Percentiles rank a stretch among this genome's conserved stretches.
Conservation (phyloP, 92 coral and sea anemone genomes). For the Plumapathes pennacea region DNA sequence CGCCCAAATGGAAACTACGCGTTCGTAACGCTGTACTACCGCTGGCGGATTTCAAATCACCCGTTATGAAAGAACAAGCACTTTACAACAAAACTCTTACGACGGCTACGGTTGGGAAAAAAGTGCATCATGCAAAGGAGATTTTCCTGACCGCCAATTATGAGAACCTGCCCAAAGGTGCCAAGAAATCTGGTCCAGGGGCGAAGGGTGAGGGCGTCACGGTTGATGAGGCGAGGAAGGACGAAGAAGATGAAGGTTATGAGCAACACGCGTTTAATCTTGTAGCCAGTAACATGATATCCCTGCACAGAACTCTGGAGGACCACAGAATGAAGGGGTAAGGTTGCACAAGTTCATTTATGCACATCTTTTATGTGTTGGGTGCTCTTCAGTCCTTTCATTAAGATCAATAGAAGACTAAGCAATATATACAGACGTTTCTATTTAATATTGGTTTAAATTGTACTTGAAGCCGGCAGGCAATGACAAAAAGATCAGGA, state of each 20-base stretch:
- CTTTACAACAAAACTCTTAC: not conserved
- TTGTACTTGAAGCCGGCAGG: no score
- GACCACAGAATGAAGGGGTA: constrained; percentile 73
- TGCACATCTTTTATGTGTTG: not conserved
- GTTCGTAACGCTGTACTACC: constrained; percentile 4
- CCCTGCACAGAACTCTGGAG: constrained; percentile 67
- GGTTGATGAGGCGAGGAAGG: constrained; percentile 48
- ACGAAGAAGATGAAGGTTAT: constrained; percentile 71
- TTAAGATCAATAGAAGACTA: no score
- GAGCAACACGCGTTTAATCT: constrained; percentile 78
- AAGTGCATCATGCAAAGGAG: no score
- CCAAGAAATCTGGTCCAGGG: constrained; percentile 70
- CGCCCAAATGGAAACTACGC: constrained; percentile 60
- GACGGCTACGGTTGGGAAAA: constrained; percentile 3
- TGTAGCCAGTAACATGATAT: constrained; percentile 83
- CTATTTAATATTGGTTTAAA: no score
- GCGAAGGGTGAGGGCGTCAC: constrained; percentile 78
- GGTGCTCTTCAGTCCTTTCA: no score
- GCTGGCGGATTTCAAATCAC: constrained; percentile 3
- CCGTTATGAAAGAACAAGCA: not conserved
- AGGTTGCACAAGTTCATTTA: constrained; percentile 15
- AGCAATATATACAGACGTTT: no score
- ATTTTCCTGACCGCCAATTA: constrained; percentile 59
- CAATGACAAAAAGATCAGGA: no score
- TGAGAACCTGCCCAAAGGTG: constrained; percentile 68